Evolutionary conservation across 2,797 vertebrate species (phyloP).

Genomic region (Phataginus tetradactyla): DNA sequence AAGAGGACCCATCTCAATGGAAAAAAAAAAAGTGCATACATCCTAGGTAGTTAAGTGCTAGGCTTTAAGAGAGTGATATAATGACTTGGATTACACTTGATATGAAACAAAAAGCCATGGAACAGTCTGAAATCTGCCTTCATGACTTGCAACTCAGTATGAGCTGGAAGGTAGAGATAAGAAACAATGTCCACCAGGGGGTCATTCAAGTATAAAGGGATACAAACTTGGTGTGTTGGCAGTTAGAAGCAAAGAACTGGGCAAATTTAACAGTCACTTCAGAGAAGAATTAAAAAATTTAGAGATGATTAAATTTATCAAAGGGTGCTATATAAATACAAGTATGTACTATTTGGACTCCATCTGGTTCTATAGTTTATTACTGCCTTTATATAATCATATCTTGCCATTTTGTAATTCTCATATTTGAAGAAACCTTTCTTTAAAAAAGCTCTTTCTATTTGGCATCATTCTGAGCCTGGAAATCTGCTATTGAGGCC

Average conservation of each 20-base stretch:
- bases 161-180: neutral
- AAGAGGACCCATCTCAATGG: accelerated
- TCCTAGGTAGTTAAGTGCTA: neutral
- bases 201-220: neutral
- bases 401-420: neutral
- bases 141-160: neutral
- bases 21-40: no score
- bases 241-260: neutral
- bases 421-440: neutral
- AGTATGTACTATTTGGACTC: neutral
- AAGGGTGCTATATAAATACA: neutral
- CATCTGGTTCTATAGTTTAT: neutral
- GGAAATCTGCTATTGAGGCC: neutral
- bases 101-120: neutral
- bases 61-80: neutral
- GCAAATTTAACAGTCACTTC: neutral
- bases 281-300: neutral
- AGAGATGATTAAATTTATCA: neutral
- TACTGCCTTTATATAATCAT: neutral
- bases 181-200: neutral
- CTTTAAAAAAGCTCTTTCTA: neutral
- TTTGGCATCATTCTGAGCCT: neutral
- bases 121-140: neutral
- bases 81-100: neutral
- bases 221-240: neutral